Conservation (phyloP, 2,888 invertebrate genomes). For the Drosophila cognata region DNA sequence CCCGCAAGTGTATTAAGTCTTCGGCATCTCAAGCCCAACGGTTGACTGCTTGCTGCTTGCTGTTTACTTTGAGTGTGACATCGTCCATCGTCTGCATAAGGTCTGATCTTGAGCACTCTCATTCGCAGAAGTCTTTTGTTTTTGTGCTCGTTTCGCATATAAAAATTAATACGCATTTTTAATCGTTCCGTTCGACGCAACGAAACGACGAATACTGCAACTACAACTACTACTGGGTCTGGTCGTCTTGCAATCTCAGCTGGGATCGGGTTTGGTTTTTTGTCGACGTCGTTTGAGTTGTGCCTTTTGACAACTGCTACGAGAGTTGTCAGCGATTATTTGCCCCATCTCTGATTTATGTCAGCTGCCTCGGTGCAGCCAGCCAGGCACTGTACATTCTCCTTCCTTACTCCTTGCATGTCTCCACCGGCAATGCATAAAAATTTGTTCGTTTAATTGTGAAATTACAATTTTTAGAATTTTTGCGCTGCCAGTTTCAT, state of each 20-base stretch:
- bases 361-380: conserved; percentile 11
- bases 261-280: conserved; percentile 28
- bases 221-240: not conserved
- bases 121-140: conserved; percentile 42
- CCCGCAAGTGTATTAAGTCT: conserved; percentile 2
- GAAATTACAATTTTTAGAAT: conserved; percentile 74
- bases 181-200: conserved; percentile 32
- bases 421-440: conserved; percentile 34
- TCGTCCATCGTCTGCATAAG: conserved; percentile 22
- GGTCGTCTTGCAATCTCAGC: not conserved
- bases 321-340: conserved; percentile 40
- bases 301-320: conserved; percentile 39
- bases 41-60: conserved; percentile 4
- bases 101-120: conserved; percentile 6
- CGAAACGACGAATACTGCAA: conserved; percentile 2
- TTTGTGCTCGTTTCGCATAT: conserved; percentile 65
- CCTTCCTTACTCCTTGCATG: not conserved
- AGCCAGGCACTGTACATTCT: not conserved
- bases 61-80: conserved; percentile 28
- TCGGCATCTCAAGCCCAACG: conserved; percentile 1
- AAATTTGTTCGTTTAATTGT: conserved; percentile 83
- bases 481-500: conserved; percentile 35
- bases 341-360: conserved; percentile 57
- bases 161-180: conserved; percentile 79
- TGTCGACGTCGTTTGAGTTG: conserved; percentile 4